phyloP scores from a whole-genome alignment of 92 coral and sea anemone species.

The Palythoa grandis region DNA sequence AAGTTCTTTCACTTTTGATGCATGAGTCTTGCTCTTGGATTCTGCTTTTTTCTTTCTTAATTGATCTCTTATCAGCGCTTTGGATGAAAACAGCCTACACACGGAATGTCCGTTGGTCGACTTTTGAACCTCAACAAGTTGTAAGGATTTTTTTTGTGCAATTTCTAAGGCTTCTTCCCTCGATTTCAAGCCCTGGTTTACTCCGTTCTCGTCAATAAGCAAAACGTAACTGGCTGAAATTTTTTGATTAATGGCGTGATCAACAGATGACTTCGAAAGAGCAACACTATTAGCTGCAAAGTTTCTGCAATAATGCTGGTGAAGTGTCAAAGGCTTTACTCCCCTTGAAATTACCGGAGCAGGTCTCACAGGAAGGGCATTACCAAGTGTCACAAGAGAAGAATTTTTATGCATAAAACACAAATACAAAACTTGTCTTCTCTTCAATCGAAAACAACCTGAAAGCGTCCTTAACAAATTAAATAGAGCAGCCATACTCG shows the following conservation, averaged over 20 bases:
- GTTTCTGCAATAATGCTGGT: neutral
- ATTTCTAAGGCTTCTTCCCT: conserved; percentile 48
- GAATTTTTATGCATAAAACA: neutral
- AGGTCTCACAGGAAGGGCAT: neutral
- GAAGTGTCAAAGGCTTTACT: neutral
- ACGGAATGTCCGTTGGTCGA: conserved; percentile 50
- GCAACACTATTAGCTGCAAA: neutral
- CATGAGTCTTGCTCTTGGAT: conserved; percentile 32
- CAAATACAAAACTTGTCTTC: neutral
- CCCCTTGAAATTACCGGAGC: neutral
- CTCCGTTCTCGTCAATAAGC: conserved; percentile 58
- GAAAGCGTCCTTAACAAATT: neutral
- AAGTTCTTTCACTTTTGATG: conserved; percentile 55
- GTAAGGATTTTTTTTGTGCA: conserved; percentile 53
- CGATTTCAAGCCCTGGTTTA: conserved; percentile 51
- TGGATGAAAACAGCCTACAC: conserved; percentile 51
- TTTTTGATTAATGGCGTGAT: conserved; percentile 14
- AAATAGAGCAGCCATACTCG: conserved; percentile 19
- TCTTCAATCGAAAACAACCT: neutral
- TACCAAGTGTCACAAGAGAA: neutral
- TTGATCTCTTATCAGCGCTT: conserved; percentile 42
- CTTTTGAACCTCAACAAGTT: conserved; percentile 59
- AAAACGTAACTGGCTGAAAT: conserved; percentile 35
- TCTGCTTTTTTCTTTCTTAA: conserved; percentile 45
- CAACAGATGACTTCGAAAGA: neutral